These are phyloP conservation scores for Teleogryllus occipitalis DNA, from an alignment of 1,140 invertebrate species.

Conservation along the genomic window DNA sequence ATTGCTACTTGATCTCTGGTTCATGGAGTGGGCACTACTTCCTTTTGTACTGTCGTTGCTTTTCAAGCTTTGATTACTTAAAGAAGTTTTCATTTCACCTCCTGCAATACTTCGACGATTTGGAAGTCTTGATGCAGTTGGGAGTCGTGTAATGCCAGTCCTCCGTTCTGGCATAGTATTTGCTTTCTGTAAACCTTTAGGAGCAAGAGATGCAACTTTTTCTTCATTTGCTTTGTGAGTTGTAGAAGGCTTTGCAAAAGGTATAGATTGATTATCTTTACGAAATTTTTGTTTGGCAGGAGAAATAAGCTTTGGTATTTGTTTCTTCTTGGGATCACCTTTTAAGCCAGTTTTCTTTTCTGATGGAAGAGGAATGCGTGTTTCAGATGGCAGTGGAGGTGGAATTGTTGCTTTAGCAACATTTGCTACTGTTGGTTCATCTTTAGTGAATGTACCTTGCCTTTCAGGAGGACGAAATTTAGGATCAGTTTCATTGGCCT, in stretches of 20 bases:
- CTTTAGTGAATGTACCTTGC: constrained; percentile 83
- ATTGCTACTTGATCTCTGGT: constrained; percentile 35
- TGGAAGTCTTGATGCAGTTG: background rate
- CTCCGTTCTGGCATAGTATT: constrained; percentile 21
- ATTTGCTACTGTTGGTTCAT: constrained; percentile 46
- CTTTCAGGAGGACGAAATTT: constrained; percentile 49
- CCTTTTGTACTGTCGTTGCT: constrained; percentile 31
- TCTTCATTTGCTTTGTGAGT: background rate
- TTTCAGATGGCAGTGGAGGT: constrained; percentile 30
- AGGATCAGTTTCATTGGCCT: constrained; percentile 21
- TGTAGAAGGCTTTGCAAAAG: background rate
- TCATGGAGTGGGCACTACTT: constrained; percentile 7
- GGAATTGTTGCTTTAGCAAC: constrained; percentile 38
- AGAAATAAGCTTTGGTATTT: constrained; percentile 27
- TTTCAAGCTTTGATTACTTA: constrained; percentile 44
- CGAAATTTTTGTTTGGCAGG: constrained; percentile 26
- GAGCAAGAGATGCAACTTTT: background rate
- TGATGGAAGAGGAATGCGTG: constrained; percentile 34
- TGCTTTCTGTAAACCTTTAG: constrained; percentile 8
- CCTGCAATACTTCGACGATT: background rate
- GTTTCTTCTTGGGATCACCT: constrained; percentile 28
- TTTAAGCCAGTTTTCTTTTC: constrained; percentile 24
- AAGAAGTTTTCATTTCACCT: constrained; percentile 34
- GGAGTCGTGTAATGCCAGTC: constrained; percentile 7
- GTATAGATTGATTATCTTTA: constrained; percentile 17